These are phyloP conservation scores for Hippoglossus hippoglossus DNA, from an alignment of 2,797 vertebrate genomes.

Conservation along the genomic window DNA sequence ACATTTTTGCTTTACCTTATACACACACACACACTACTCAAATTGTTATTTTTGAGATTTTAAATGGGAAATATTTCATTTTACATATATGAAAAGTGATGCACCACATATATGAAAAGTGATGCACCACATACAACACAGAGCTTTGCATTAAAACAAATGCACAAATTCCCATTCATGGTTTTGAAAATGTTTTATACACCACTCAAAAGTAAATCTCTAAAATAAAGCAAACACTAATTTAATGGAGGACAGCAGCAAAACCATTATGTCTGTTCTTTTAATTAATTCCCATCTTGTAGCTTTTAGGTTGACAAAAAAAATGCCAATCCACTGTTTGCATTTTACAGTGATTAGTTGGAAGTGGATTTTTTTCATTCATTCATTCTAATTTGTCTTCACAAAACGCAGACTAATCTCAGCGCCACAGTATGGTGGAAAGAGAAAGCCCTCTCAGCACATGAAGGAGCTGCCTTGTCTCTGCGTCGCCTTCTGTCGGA, in stretches of 20 bases:
- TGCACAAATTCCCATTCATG: background rate
- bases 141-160: background rate
- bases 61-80: no score
- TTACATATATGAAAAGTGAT: no score
- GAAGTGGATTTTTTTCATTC: constrained; percentile 12
- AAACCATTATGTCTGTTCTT: background rate
- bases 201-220: background rate
- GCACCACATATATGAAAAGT: background rate
- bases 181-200: background rate
- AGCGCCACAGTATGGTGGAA: constrained; percentile 20
- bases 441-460: constrained; percentile 41
- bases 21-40: background rate
- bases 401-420: constrained; percentile 52
- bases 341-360: constrained; percentile 5
- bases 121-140: background rate
- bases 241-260: constrained; percentile 9
- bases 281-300: constrained; percentile 24
- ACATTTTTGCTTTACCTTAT: background rate
- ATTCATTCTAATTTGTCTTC: constrained; percentile 21
- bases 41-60: no score
- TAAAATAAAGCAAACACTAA: background rate
- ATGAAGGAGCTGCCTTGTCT: constrained; percentile 40
- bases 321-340: constrained; percentile 36
- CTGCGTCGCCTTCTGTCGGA: constrained; percentile 18
- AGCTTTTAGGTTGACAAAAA: background rate